Conservation (phyloP, 2,797 vertebrate genomes). For the Anolis apletophallus region DNA sequence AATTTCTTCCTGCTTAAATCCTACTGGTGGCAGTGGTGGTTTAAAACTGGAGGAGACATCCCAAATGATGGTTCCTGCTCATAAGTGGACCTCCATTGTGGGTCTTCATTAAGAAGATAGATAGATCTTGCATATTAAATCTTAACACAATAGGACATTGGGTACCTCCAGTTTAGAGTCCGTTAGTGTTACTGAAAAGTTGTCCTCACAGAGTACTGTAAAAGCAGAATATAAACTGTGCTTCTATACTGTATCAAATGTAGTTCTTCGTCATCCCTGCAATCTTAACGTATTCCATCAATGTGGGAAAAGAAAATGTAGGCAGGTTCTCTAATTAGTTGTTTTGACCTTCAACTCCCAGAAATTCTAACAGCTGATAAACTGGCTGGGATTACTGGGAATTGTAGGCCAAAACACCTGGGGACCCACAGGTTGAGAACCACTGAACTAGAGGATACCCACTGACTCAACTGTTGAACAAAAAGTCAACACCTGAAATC, state of each 20-base stretch:
- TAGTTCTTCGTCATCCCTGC: not conserved
- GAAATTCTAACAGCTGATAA: no score
- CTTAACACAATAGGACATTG: not conserved
- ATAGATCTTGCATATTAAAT: not conserved
- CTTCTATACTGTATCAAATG: not conserved
- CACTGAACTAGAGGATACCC: no score
- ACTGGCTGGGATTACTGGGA: no score
- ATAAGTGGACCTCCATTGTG: no score
- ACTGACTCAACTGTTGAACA: no score
- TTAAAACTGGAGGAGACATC: not conserved
- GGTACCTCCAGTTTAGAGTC: not conserved
- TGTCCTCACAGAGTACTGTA: not conserved
- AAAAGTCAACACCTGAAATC: no score
- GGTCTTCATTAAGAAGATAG: not conserved
- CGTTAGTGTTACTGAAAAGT: not conserved
- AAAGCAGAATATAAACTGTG: not conserved
- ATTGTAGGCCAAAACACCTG: no score
- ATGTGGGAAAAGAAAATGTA: not conserved
- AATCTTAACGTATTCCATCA: not conserved
- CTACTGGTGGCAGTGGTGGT: not conserved
- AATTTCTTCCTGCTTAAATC: constrained; percentile 10
- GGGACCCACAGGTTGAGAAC: no score
- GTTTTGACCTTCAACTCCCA: no score
- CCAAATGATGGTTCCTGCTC: not conserved
- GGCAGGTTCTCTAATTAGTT: not conserved